A percentile compares a stretch with the other conserved stretches of the same genome.
phyloP scores from a whole-genome alignment of 2,797 vertebrate genomes.

The Morelia viridis region DNA sequence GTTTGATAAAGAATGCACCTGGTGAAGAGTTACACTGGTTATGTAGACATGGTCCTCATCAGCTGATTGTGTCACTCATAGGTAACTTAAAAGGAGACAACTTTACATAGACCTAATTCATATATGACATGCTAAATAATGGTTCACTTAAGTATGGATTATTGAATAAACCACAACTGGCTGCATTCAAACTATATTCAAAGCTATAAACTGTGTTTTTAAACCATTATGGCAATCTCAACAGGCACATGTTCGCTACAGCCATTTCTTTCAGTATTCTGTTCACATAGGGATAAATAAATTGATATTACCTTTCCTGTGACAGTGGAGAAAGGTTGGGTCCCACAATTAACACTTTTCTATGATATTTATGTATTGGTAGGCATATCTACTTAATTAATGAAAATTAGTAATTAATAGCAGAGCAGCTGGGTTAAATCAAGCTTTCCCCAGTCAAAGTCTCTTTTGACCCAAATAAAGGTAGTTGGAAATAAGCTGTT shows the following conservation, averaged over 20 bases:
- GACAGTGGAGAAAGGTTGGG: slow-evolving; percentile 44
- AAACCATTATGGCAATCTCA: not conserved
- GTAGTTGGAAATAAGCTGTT: slow-evolving; percentile 62
- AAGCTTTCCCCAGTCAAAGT: slow-evolving; percentile 58
- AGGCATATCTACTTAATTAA: slow-evolving; percentile 59
- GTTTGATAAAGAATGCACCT: not conserved
- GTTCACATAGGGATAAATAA: not conserved
- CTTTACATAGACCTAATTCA: not conserved
- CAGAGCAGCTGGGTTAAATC: slow-evolving; percentile 60
- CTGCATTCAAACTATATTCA: not conserved
- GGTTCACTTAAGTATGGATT: not conserved
- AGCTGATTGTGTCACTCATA: not conserved
- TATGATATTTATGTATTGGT: slow-evolving; percentile 16
- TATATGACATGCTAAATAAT: not conserved
- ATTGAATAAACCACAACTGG: not conserved
- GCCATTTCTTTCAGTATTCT: not conserved
- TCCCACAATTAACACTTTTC: slow-evolving; percentile 43
- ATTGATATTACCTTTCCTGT: not conserved
- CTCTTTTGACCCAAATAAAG: slow-evolving; percentile 52
- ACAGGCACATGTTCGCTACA: not conserved
- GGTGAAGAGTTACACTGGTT: not conserved
- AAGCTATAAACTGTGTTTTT: not conserved
- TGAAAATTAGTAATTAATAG: slow-evolving; percentile 59
- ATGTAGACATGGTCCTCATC: not conserved
- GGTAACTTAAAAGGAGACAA: not conserved